Evolutionary conservation across 2,888 invertebrate species (phyloP).

Genomic region (Chrysopilus asiliformis): DNA sequence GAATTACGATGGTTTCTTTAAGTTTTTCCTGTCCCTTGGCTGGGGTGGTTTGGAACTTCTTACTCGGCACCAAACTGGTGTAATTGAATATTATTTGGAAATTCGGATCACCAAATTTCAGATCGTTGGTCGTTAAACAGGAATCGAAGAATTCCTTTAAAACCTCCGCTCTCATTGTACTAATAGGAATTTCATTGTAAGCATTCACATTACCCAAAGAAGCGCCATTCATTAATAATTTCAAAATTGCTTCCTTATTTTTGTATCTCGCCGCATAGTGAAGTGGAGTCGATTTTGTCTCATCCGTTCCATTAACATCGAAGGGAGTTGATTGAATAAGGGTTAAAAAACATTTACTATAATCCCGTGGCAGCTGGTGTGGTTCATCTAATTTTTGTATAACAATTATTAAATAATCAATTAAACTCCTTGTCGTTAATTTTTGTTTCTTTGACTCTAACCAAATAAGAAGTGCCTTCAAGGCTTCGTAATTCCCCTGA

Average conservation of each 20-base stretch:
- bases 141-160: slow-evolving; percentile 59
- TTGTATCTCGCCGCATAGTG: slow-evolving; percentile 64
- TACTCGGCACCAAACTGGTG: slow-evolving; percentile 50
- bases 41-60: slow-evolving; percentile 35
- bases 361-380: slow-evolving; percentile 39
- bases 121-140: slow-evolving; percentile 53
- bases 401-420: slow-evolving; percentile 38
- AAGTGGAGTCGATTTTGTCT: slow-evolving; percentile 53
- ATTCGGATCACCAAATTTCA: slow-evolving; percentile 49
- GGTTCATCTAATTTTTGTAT: slow-evolving; percentile 41
- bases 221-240: slow-evolving; percentile 54
- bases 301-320: slow-evolving; percentile 47
- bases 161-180: slow-evolving; percentile 55
- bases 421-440: too few species aligned
- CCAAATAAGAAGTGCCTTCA: slow-evolving; percentile 31
- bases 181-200: slow-evolving; percentile 54
- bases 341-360: slow-evolving; percentile 47
- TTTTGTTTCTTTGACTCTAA: slow-evolving; percentile 38
- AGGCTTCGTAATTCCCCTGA: slow-evolving; percentile 38
- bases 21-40: too few species aligned
- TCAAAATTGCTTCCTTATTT: slow-evolving; percentile 46
- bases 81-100: slow-evolving; percentile 64
- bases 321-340: slow-evolving; percentile 45
- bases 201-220: slow-evolving; percentile 55
- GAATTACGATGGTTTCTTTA: slow-evolving; percentile 63